Percentiles rank a stretch among this genome's conserved stretches.
Conservation (phyloP, 2,113 vertebrate species). For the Desmodus rotundus region DNA sequence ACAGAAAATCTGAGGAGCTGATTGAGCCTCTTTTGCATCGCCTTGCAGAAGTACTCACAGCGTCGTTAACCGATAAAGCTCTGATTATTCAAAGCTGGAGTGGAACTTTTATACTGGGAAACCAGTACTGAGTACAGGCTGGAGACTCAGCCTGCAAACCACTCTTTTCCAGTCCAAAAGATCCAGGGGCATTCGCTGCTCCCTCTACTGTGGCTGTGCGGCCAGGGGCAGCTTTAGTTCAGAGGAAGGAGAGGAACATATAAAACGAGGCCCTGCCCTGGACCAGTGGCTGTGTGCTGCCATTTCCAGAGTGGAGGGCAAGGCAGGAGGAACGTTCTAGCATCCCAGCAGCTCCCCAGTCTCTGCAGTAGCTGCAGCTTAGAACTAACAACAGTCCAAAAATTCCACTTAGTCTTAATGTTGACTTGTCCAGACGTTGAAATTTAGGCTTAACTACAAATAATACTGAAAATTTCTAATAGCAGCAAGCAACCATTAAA, state of each 20-base stretch:
- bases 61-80: too few relatives aligned
- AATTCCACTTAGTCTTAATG: background rate
- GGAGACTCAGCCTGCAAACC: background rate
- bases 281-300: background rate
- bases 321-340: too few relatives aligned
- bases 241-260: background rate
- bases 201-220: background rate
- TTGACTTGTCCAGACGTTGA: background rate
- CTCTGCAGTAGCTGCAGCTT: background rate
- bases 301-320: background rate
- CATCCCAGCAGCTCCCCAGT: background rate
- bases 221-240: too few relatives aligned
- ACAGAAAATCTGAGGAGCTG: background rate
- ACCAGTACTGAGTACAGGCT: background rate
- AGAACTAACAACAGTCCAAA: background rate
- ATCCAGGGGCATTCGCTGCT: background rate
- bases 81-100: background rate
- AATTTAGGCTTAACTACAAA: background rate
- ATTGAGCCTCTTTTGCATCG: background rate
- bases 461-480: background rate
- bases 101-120: background rate
- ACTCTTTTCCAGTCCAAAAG: background rate
- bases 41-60: rapidly evolving
- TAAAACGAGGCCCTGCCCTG: background rate
- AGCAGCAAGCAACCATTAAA: background rate